phyloP scores from a whole-genome alignment of 2,113 vertebrate species.

The Upupa epops region DNA sequence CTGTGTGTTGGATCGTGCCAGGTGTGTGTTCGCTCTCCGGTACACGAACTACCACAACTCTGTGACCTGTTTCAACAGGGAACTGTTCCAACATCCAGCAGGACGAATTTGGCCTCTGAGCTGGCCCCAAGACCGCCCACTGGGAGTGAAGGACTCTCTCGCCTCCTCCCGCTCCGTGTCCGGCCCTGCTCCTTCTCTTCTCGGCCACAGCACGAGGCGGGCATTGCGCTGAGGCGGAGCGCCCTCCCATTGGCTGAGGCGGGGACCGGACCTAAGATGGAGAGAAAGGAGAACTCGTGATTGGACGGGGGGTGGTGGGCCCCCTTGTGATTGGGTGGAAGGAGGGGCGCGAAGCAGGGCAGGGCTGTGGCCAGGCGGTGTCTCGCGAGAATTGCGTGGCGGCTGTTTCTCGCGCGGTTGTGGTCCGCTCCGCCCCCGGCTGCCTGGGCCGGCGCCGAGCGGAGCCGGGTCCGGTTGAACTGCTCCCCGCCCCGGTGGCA shows the following conservation, averaged over 20 bases:
- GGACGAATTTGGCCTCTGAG: accelerated
- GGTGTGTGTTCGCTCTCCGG: too few species aligned
- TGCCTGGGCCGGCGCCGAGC: neutral
- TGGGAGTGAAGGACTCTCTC: accelerated
- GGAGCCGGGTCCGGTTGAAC: neutral
- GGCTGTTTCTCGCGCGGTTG: neutral
- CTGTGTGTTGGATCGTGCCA: neutral
- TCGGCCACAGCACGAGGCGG: neutral
- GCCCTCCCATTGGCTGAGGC: neutral
- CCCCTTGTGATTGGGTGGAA: neutral
- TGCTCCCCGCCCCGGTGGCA: neutral
- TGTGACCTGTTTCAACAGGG: neutral
- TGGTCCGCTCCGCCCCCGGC: neutral
- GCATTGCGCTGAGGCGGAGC: neutral
- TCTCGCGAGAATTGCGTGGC: slow-evolving; percentile 28
- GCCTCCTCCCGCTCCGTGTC: accelerated
- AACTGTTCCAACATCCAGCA: too few species aligned
- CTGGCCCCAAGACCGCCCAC: accelerated
- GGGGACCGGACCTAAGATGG: accelerated
- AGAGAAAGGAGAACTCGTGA: neutral
- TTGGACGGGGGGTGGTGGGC: accelerated
- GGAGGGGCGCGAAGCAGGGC: neutral
- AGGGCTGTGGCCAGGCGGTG: accelerated
- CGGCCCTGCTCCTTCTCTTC: accelerated
- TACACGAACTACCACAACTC: neutral